A percentile compares a stretch with the other conserved stretches of the same genome.
Conservation (phyloP, 2,888 invertebrate species). For the Iselma pallidipennis region DNA sequence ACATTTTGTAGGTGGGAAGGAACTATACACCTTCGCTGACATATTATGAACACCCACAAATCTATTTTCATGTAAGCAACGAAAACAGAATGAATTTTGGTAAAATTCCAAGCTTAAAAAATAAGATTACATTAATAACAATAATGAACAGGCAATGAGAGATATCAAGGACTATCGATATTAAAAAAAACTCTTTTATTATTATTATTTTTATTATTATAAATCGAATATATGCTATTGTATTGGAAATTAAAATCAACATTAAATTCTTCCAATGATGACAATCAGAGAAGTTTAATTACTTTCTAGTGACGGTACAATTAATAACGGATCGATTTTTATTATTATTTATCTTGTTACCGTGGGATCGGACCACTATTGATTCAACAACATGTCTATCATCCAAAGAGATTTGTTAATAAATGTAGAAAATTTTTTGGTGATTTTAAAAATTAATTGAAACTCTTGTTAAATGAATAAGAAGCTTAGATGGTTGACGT, state of each 20-base stretch:
- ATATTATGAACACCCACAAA: conserved; percentile 28
- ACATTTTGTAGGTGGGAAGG: conserved; percentile 28
- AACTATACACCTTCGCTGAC: conserved; percentile 31
- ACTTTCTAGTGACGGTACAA: conserved; percentile 30
- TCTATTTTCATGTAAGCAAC: conserved; percentile 17
- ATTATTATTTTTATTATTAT: conserved; percentile 39
- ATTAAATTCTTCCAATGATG: conserved; percentile 41
- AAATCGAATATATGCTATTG: conserved; percentile 33
- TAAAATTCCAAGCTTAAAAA: not conserved
- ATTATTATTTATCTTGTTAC: not conserved
- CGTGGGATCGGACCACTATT: no score
- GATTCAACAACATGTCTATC: no score
- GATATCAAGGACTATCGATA: not conserved
- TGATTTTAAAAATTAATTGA: not conserved
- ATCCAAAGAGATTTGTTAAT: no score
- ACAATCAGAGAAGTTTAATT: conserved; percentile 43
- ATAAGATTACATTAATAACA: not conserved
- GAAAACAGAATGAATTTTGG: conserved; percentile 21
- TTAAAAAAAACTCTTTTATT: not conserved
- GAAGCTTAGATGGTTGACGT: conserved; percentile 20
- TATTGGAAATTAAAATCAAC: conserved; percentile 37
- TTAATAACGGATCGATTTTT: not conserved
- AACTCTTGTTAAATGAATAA: conserved; percentile 21
- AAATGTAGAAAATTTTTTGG: no score
- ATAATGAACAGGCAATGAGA: not conserved